Evolutionary conservation across 2,888 invertebrate genomes (phyloP), one percentile per base, ranked within the genome.

Genomic region (Caenorhabditis parvicauda): DNA sequence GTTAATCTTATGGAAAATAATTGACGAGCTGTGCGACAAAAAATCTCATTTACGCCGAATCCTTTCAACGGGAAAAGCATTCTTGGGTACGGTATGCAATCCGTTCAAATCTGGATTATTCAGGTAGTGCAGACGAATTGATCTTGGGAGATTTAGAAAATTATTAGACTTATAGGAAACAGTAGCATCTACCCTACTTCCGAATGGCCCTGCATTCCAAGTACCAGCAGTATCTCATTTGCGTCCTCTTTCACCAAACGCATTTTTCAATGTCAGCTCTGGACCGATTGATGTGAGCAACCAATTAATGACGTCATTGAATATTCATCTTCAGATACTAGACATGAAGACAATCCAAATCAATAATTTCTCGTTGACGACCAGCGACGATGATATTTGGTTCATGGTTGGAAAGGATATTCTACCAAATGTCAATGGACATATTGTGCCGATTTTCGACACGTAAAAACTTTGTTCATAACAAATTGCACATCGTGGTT

Each of bases 351-450:
- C 81, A 9, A 79, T 81, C 21, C 55, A 67, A 58, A 66, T 81
- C 37, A 54, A 59, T 9, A 70, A 80, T 27, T 78, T 81, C 45
- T 60, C 64, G 0, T 66, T 81, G 41, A 57, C 66, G 45, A 68
- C 75, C 3, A 67, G 75, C 21, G 80, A 76, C n/a, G 62, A 74
- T 17, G 71, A 79, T 0, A 65, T 75, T 5, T 81, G 81, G 81
- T 79, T 81, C 37, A 75, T 81, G 79, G 72, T 76, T 19, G 81
- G 81, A 29, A 75, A 72, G 45, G 77, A 76, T 27, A 63, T 81
- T 14, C 53, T 81, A 14, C 81, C 81, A 1, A 75, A 75, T 46
- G 35, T 64, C 3, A 64, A 61, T 28, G 81, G 81, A 12, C 64
- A 75, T 28, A 80, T 81, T 47, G 74, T 81, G 24, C 80, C 81